Conservation (phyloP, 2,797 vertebrate genomes). For the Eospalax fontanierii region DNA sequence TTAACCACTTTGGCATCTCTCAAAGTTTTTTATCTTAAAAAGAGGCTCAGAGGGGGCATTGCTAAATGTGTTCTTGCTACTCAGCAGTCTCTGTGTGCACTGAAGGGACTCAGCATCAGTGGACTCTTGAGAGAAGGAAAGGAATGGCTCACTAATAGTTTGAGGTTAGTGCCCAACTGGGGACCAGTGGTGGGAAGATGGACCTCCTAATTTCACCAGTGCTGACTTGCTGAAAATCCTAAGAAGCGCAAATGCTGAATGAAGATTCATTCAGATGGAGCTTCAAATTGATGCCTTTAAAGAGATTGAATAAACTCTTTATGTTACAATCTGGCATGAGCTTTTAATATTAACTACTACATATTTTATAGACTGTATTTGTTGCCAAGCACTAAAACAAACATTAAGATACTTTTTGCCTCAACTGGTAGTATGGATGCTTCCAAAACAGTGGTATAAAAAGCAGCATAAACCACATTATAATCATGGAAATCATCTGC, state of each 20-base stretch:
- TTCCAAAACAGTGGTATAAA: slow-evolving; percentile 77
- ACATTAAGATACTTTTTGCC: slow-evolving; percentile 76
- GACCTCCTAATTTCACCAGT: not conserved
- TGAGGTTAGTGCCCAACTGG: not conserved
- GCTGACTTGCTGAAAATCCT: slow-evolving; percentile 30
- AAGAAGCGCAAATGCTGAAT: slow-evolving; percentile 39
- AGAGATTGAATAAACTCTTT: slow-evolving; percentile 72
- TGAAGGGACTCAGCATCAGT: not conserved
- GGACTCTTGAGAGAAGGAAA: not conserved
- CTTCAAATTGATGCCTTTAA: slow-evolving; percentile 71
- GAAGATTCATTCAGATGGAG: slow-evolving; percentile 68
- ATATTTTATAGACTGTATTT: slow-evolving; percentile 82
- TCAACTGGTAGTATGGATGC: slow-evolving; percentile 55
- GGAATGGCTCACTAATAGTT: not conserved
- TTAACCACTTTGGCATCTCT: not conserved
- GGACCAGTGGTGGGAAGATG: not conserved
- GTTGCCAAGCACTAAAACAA: slow-evolving; percentile 74
- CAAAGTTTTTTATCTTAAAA: not conserved
- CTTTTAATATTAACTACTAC: slow-evolving; percentile 80
- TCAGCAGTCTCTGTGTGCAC: not conserved
- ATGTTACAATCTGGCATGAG: slow-evolving; percentile 36
- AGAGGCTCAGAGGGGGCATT: not conserved
- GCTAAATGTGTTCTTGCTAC: not conserved
- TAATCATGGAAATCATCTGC: slow-evolving; percentile 77
- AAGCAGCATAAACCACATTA: slow-evolving; percentile 66